A percentile compares a stretch with the other conserved stretches of the same genome.
Evolutionary conservation across 2,797 vertebrate genomes (phyloP).

Genomic region (Pitangus sulphuratus): DNA sequence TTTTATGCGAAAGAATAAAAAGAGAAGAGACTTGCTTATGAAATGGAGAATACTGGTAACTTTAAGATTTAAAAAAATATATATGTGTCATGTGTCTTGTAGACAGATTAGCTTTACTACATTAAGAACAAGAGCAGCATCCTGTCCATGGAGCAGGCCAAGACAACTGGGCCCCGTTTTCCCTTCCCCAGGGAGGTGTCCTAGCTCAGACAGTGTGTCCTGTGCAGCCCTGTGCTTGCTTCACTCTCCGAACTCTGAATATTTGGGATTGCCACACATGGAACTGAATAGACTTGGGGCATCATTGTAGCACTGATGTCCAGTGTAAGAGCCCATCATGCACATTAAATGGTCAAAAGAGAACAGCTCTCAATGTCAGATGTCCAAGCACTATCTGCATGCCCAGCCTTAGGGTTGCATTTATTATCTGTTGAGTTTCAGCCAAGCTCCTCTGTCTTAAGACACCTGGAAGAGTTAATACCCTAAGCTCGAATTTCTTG

Average conservation of each 20-base stretch:
- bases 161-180: not conserved
- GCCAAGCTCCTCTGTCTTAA: not conserved
- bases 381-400: not conserved
- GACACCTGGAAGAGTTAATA: not conserved
- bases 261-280: not conserved
- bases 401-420: not conserved
- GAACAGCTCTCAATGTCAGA: not conserved
- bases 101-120: not conserved
- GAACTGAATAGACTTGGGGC: not conserved
- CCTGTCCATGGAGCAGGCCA: not conserved
- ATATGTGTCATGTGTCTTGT: too few relatives aligned
- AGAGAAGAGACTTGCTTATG: not conserved
- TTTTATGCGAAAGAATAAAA: slow-evolving; percentile 31
- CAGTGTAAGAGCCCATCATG: not conserved
- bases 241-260: not conserved
- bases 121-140: not conserved
- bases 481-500: not conserved
- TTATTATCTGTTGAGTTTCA: not conserved
- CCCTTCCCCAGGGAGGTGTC: not conserved
- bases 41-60: not conserved
- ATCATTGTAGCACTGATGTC: not conserved
- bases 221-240: not conserved
- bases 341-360: not conserved
- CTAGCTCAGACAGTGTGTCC: not conserved
- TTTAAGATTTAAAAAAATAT: not conserved